These are phyloP conservation scores for Apodemia hepburni DNA, from an alignment of 2,888 invertebrate species.

Conservation along the genomic window DNA sequence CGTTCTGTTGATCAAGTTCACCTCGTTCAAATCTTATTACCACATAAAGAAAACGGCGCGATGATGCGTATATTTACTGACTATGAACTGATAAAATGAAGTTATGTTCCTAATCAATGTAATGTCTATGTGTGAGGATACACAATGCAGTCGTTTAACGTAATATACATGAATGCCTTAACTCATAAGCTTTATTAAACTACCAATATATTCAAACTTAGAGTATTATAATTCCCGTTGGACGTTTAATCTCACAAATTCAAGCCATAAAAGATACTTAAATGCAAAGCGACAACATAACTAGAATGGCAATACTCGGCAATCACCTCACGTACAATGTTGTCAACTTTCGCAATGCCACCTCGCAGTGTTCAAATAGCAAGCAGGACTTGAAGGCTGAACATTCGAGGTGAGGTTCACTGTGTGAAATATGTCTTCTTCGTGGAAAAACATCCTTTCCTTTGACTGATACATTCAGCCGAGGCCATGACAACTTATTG, in stretches of 20 bases:
- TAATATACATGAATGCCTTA: neutral
- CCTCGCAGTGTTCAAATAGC: slow-evolving; percentile 66
- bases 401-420: slow-evolving; percentile 32
- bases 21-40: too few relatives aligned
- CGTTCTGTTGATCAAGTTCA: too few relatives aligned
- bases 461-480: slow-evolving; percentile 14
- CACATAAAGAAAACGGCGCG: too few relatives aligned
- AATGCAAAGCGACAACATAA: slow-evolving; percentile 52
- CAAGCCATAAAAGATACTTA: slow-evolving; percentile 53
- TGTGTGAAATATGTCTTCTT: slow-evolving; percentile 27
- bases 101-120: too few relatives aligned
- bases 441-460: slow-evolving; percentile 21
- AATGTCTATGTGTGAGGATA: neutral
- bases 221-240: slow-evolving; percentile 29
- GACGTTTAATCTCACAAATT: slow-evolving; percentile 40
- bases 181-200: slow-evolving; percentile 6
- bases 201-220: slow-evolving; percentile 11
- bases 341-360: slow-evolving; percentile 77
- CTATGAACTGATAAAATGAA: too few relatives aligned
- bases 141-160: neutral
- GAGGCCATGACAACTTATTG: slow-evolving; percentile 4
- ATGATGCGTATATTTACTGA: too few relatives aligned
- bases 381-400: slow-evolving; percentile 57
- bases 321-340: slow-evolving; percentile 66
- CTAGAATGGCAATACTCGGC: slow-evolving; percentile 56